phyloP scores from a whole-genome alignment of 2,888 invertebrate species.

The Diloba caeruleocephala region DNA sequence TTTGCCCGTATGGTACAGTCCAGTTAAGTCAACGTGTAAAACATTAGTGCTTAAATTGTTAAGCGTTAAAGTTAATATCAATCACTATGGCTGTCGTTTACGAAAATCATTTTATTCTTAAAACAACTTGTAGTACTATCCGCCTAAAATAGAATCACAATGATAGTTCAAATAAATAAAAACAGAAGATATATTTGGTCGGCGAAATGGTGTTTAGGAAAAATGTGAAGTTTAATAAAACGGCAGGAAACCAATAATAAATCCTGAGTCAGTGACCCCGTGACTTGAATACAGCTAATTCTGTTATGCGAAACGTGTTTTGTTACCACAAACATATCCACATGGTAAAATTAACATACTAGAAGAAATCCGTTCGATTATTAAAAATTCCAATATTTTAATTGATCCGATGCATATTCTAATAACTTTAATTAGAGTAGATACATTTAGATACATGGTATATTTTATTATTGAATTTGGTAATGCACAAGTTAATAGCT shows the following conservation, averaged over 20 bases:
- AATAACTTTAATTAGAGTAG: no score
- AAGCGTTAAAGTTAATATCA: conserved; percentile 3
- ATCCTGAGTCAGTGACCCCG: conserved; percentile 82
- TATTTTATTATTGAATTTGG: no score
- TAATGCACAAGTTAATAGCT: no score
- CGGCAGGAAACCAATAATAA: conserved; percentile 82
- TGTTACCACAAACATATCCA: conserved; percentile 45
- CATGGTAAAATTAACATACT: conserved; percentile 40
- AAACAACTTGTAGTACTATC: conserved; percentile 22
- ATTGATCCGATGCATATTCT: no score
- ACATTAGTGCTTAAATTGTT: conserved; percentile 22
- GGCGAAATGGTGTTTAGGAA: conserved; percentile 63
- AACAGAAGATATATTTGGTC: conserved; percentile 65
- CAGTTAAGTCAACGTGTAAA: conserved; percentile 1
- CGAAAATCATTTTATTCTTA: conserved; percentile 33
- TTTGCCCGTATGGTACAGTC: conserved; percentile 15
- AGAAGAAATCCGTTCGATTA: conserved; percentile 26
- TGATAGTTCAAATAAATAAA: conserved; percentile 48
- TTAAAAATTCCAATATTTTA: conserved; percentile 18
- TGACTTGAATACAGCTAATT: conserved; percentile 78
- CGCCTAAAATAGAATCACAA: conserved; percentile 46
- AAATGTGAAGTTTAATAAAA: conserved; percentile 76
- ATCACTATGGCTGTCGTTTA: neutral
- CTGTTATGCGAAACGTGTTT: conserved; percentile 72
- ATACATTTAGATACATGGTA: no score